These are phyloP conservation scores for Cetonia aurata DNA, from an alignment of 2,888 invertebrate genomes.

Conservation along the genomic window DNA sequence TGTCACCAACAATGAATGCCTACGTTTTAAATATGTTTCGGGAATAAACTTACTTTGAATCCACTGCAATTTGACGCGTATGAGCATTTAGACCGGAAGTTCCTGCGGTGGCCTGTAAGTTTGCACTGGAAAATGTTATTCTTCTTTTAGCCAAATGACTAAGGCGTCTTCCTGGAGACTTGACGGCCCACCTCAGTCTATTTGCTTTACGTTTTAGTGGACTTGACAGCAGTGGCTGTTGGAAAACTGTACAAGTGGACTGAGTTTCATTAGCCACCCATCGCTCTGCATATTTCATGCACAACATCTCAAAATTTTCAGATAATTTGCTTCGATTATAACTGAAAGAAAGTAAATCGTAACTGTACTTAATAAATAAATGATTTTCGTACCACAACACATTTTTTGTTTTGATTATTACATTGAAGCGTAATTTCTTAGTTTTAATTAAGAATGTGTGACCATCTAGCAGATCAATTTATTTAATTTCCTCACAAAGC, in stretches of 20 bases:
- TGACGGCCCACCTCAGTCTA: conserved; percentile 64
- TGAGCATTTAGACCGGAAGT: conserved; percentile 63
- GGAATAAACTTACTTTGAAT: conserved; percentile 70
- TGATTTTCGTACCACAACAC: background rate
- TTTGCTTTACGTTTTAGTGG: conserved; percentile 72
- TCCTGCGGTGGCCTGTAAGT: conserved; percentile 67
- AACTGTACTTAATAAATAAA: background rate
- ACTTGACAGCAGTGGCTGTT: conserved; percentile 72
- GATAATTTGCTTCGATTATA: conserved; percentile 78
- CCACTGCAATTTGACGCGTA: conserved; percentile 73
- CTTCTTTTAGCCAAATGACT: conserved; percentile 83
- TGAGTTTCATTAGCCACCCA: conserved; percentile 83
- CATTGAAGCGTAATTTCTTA: too few relatives aligned
- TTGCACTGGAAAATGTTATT: conserved; percentile 82
- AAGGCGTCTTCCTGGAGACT: conserved; percentile 82
- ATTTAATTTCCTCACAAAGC: too few relatives aligned
- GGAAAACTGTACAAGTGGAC: conserved; percentile 74
- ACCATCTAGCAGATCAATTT: too few relatives aligned
- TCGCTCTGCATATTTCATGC: conserved; percentile 76
- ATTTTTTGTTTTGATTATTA: background rate
- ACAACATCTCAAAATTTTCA: conserved; percentile 78
- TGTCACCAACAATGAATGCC: too few relatives aligned
- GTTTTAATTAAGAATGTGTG: too few relatives aligned
- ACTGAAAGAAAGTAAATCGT: conserved; percentile 66
- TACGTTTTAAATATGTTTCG: too few relatives aligned